Base-by-base conservation (phyloP, 2,797 vertebrate genomes). In the Labeo calbasu region DNA sequence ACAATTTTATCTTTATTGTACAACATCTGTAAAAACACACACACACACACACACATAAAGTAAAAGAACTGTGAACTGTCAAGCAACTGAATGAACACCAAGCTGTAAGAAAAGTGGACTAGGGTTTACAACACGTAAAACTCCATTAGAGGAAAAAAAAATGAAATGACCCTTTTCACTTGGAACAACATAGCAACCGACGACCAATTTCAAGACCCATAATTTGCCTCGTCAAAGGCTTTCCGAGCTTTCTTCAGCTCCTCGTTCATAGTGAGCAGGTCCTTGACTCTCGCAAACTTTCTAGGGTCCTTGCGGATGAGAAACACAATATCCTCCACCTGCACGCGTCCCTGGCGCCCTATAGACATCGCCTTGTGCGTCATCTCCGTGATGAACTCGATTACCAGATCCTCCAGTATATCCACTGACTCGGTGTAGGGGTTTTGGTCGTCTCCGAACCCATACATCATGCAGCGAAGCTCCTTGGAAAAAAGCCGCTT, bases 351-450 rank as follows among this genome's bases (percentile, higher is more conserved):
- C 92, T 99, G 98, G 71, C 98, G 96, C 46, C 98, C 98, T 32
- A 99, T 98, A 0, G 97, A 98, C 98, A 99, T 99, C 71, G 98
- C 97, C 88, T 99, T 99, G 92, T 99, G 98, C 12, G 98, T 99
- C 98, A 99, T 99, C 89, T 99, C 98, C 46, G 98, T 99, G 91
- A 99, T 96, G 85, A 99, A 99, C 89, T 99, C 98, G 89, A 99
- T 99, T 65, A 99, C 98, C 82, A 99, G 94, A 84, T 99, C 98
- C 91, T 99, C 98, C 79, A 99, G 94, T 79, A 99, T 99, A 85
- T 99, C 98, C 89, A 99, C 98, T 0, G 98, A 99, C 82, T 99
- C 98, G 0, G 98, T 99, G 79, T 99, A 99, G 23, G 98, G 98
- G 89, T 99, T 99, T 93, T 99, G 98, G 90, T 99, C 98, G 76